Evolutionary conservation across 2,888 invertebrate genomes (phyloP), one percentile per base, ranked within the genome.

Genomic region (Mellilla xanthometata): DNA sequence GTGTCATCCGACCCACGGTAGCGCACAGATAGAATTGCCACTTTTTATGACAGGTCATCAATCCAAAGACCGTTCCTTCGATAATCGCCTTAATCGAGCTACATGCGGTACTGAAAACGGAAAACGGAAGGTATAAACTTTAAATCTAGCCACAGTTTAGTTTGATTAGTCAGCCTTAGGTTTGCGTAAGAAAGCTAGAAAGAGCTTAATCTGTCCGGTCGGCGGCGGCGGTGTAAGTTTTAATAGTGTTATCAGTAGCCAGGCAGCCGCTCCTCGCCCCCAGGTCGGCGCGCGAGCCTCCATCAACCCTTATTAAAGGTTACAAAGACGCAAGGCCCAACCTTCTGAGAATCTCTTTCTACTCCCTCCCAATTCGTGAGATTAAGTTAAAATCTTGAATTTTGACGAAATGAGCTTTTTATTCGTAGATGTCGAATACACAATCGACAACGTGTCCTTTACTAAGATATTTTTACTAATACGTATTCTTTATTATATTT

Each of bases 181-280:
- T 5, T 10, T 11, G 3, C 10, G 6, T 10, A 6, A 28, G 11
- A 13, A 13, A 8, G n/a, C 12, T 68, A 65, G 68, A 76, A 74
- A 80, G 71, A 69, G 64, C 68, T 76, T 76, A 76, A 81, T 81
- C 74, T 11, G 4, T 2, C 7, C 56, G n/a, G n/a, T n/a, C 69
- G 71, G 74, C 75, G 76, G 70, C 65, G 65, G n/a, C n/a, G 77
- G 79, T 75, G 82, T 81, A 83, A 89, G 81, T 89, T 89, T 83
- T 86, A 86, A 88, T 86, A 89, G 84, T 81, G 81, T 86, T 88
- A 88, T 88, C 85, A 77, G 82, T 76, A 65, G 74, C 70, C 68
- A 61, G 67, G 69, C 85, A 85, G 82, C 81, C 72, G 69, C 72
- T 76, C 69, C 66, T 66, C 62, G 68, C 68, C 70, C 71, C 55